A percentile compares a stretch with the other conserved stretches of the same genome.
Conservation (phyloP, 1,140 invertebrate genomes). For the Episyrphus balteatus region DNA sequence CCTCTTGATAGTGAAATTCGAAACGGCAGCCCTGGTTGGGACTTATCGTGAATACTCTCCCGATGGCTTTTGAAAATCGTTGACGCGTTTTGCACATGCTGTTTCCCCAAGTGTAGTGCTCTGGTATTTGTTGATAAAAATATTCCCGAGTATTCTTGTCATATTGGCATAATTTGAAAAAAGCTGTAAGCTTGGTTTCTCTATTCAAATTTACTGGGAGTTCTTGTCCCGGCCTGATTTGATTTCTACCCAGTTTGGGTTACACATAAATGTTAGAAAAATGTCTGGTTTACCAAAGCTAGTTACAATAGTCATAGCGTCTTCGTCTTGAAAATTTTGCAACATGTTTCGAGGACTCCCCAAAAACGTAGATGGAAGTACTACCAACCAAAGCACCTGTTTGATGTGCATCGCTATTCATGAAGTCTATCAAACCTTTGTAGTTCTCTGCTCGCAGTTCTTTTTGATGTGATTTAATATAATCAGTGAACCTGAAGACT, state of each 20-base stretch:
- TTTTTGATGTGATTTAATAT: constrained; percentile 1
- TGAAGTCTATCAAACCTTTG: not conserved
- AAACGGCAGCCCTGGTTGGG: too few species aligned
- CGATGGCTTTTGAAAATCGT: not conserved
- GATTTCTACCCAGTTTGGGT: not conserved
- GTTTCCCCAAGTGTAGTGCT: not conserved
- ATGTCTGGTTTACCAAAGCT: not conserved
- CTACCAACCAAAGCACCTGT: not conserved
- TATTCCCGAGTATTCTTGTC: too few species aligned
- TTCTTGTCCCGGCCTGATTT: not conserved
- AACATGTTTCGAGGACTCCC: not conserved
- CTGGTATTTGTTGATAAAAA: not conserved
- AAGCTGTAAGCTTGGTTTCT: not conserved
- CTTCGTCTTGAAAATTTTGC: constrained; percentile 1
- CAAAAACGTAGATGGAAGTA: constrained; percentile 1
- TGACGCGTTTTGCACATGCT: not conserved
- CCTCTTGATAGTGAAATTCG: too few species aligned
- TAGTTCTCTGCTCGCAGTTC: not conserved
- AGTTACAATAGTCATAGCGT: not conserved
- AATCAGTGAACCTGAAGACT: too few species aligned
- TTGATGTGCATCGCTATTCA: not conserved
- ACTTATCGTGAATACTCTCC: not conserved
- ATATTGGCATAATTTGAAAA: not conserved
- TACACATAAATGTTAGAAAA: not conserved
- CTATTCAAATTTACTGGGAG: not conserved